These are phyloP conservation scores for Lepisosteus oculatus DNA, from an alignment of 2,113 vertebrate species.

Conservation along the genomic window DNA sequence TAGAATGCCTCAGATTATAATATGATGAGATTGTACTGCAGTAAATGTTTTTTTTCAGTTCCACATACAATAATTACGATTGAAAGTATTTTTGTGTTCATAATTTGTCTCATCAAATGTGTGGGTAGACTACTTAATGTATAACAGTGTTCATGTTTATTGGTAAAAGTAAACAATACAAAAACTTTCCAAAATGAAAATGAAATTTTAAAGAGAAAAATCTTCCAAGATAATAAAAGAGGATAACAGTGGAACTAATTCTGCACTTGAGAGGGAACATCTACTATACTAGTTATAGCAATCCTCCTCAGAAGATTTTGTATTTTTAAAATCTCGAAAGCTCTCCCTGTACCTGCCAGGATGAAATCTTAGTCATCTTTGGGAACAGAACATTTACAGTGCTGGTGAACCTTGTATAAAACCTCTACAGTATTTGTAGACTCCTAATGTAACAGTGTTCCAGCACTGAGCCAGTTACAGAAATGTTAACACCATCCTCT, in stretches of 20 bases:
- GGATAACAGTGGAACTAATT: neutral
- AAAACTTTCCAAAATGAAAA: neutral
- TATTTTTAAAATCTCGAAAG: too few relatives aligned
- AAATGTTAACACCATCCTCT: too few relatives aligned
- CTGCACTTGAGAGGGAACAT: neutral
- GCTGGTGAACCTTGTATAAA: too few relatives aligned
- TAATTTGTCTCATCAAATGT: neutral
- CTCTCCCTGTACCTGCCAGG: too few relatives aligned
- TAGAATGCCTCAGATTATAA: slow-evolving; percentile 32
- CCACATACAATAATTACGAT: neutral
- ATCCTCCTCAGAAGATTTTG: too few relatives aligned
- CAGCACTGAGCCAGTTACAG: too few relatives aligned
- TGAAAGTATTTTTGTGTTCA: neutral
- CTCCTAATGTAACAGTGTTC: too few relatives aligned
- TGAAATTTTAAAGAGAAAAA: neutral
- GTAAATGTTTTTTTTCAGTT: neutral
- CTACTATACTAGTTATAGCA: neutral
- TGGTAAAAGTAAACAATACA: neutral
- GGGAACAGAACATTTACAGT: too few relatives aligned
- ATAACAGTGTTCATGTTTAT: neutral
- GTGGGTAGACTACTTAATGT: neutral
- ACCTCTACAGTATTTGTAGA: too few relatives aligned
- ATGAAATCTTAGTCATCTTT: too few relatives aligned
- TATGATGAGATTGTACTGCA: slow-evolving; percentile 3
- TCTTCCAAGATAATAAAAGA: neutral